Evolutionary conservation across 2,797 vertebrate species (phyloP), one percentile per base, ranked within the genome.

Genomic region (Botia almorhae): DNA sequence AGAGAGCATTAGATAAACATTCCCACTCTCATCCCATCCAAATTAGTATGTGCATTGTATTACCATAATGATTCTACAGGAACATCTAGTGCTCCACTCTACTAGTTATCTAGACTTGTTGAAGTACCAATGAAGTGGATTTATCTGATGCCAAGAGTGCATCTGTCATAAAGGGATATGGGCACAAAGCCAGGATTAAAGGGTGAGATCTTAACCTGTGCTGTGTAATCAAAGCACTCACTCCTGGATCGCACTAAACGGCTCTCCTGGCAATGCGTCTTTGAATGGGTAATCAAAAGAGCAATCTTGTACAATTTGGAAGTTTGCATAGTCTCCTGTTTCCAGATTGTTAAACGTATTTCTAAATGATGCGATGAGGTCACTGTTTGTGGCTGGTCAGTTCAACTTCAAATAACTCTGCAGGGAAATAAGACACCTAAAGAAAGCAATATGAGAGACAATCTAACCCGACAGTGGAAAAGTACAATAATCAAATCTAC

Each of bases 241-340:
- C 26, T 78, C 29, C 43, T 63, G 26, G 10, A 78, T 50, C 46
- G 50, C 16, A 61, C 67, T 39, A 23, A 39, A 46, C 76, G 23
- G 56, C 26, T 65, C 33, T 65, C 33, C n/a, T 39, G 17, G 63
- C 63, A 39, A 36, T 33, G 29, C 26, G 60, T 65, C 63, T 39
- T 48, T 53, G 46, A 70, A 70, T 51, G 43, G 67, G 50, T 61
- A 56, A 78, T 70, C 76, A 70, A 70, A 78, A 61, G 55, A 48
- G 14, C 55, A 61, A 50, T 13, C 26, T 33, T 70, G 39, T 51
- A 17, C 13, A 53, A 1, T 21, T 67, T 36, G 60, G 14, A 39
- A 4, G 12, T 65, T 65, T 65, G 17, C 61, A 64, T 13, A 36
- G 7, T 65, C 33, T 39, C 63, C 63, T n/a, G 33, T 36, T 64